Base-by-base conservation (phyloP, 2,888 invertebrate species). In the Mamestra brassicae region DNA sequence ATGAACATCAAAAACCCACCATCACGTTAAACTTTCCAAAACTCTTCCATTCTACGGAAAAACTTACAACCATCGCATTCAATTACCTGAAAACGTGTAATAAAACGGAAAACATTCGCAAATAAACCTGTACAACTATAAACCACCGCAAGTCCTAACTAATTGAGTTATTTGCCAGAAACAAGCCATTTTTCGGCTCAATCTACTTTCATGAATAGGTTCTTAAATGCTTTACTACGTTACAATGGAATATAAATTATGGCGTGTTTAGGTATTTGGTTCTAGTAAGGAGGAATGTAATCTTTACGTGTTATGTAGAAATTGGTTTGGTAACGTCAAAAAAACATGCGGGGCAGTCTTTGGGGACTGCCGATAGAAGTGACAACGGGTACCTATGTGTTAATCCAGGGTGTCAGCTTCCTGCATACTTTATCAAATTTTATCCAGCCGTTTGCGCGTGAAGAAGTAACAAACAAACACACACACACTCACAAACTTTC, bases 131-230 rank as follows among this genome's bases (percentile, higher is more conserved):
- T 54, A 55, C 58, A 17, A 58, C 52, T 34, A 66, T 79, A 69
- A 79, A 82, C 50, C 13, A 60, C 50, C 55, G 65, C 55, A 55
- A 65, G 65, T 69, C 45, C n/a, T n/a, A n/a, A n/a, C 11, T 54
- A 83, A 83, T 83, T 83, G 83, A 74, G 82, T 74, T 76, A 73
- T 83, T 83, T 80, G 70, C 68, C 36, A 58, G 58, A 69, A 73
- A 76, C 80, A 71, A 76, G 68, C 47, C 15, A 68, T 60, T 74
- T 82, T 71, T 83, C 63, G 55, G 61, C 64, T 52, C n/a, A 17
- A n/a, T 13, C 26, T 65, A 66, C 47, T 66, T 69, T 36, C 38
- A 38, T 58, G 42, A 83, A 76, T 76, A 50, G 80, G 71, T 83
- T 58, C 55, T 61, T 58, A 54, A 75, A 82, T 66, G 26, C 38